Base-by-base conservation (phyloP, 2,797 vertebrate genomes). In the Hippopotamyrus pictus region DNA sequence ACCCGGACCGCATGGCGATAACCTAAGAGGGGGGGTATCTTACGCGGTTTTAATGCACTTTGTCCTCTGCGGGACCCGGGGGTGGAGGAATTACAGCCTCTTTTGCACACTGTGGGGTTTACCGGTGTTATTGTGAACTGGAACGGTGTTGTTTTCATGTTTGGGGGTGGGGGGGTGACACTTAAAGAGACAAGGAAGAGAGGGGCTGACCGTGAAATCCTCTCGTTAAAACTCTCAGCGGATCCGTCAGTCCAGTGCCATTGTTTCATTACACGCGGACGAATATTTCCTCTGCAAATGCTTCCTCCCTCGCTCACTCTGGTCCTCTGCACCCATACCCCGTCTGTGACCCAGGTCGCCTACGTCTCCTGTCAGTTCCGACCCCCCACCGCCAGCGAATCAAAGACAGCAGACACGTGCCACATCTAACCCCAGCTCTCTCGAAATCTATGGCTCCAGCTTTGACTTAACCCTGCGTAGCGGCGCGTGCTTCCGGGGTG, bases 51-150 rank as follows among this genome's bases (percentile, higher is more conserved):
- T 88, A 53, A 65, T 65, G 86, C 86, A 88, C 86, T 88, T 88
- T 65, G 86, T 44, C 86, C 86, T 88, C 41, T 62, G 85, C 53
- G 86, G n/a, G 19, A 37, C 17, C 12, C 2, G 29, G n/a, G 46
- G 82, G n/a, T 2, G 82, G 19, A 84, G 22, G 8, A 48, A 84
- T n/a, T 79, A n/a, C 14, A n/a, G 73, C 73, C 8, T 50, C 53
- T 53, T 79, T 79, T 79, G 73, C 69, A 92, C 93, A 91, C 89
- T 93, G 91, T 91, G 92, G 93, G 54, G 86, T 90, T 89, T 85
- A 86, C 65, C 41, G 88, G 48, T 88, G 44, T 57, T 59, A 79
- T 82, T 48, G 2, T 88, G 50, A 88, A 82, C 88, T 82, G 88
- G 73, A 88, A 82, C 7, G n/a, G 37, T 82, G 7, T 88, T 46